A percentile compares a stretch with the other conserved stretches of the same genome.
phyloP scores from a whole-genome alignment of 2,113 vertebrate genomes.

The Cacatua alba region DNA sequence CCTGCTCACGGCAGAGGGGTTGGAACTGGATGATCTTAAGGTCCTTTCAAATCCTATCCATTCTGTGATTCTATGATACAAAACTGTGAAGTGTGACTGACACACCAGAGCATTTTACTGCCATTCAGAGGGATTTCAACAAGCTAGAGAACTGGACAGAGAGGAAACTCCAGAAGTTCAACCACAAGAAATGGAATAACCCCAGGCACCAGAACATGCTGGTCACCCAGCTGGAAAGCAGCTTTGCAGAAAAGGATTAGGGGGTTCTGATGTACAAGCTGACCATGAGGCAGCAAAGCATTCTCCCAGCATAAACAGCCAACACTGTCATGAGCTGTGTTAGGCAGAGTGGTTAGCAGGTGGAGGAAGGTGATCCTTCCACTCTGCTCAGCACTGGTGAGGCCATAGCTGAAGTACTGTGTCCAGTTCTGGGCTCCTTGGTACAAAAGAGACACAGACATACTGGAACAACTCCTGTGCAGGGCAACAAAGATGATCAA shows the following conservation, averaged over 20 bases:
- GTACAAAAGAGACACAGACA: background rate
- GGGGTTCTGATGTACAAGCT: background rate
- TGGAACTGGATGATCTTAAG: background rate
- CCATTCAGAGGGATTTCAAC: background rate
- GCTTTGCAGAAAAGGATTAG: background rate
- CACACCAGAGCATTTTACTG: background rate
- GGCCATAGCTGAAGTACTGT: background rate
- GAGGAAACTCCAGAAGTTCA: background rate
- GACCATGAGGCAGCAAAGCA: background rate
- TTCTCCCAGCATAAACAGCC: background rate
- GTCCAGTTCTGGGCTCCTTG: background rate
- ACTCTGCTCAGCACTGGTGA: background rate
- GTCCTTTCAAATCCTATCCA: background rate
- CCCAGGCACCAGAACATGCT: background rate
- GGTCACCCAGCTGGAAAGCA: background rate
- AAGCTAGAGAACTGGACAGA: background rate
- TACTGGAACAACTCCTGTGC: background rate
- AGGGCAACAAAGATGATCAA: background rate
- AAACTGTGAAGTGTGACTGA: background rate
- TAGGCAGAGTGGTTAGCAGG: background rate
- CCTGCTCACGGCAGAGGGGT: background rate
- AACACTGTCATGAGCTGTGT: background rate
- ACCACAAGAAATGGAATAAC: background rate
- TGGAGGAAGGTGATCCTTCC: background rate
- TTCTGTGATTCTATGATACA: background rate